phyloP scores from a whole-genome alignment of 2,113 vertebrate species.

The Thamnophis sirtalis region DNA sequence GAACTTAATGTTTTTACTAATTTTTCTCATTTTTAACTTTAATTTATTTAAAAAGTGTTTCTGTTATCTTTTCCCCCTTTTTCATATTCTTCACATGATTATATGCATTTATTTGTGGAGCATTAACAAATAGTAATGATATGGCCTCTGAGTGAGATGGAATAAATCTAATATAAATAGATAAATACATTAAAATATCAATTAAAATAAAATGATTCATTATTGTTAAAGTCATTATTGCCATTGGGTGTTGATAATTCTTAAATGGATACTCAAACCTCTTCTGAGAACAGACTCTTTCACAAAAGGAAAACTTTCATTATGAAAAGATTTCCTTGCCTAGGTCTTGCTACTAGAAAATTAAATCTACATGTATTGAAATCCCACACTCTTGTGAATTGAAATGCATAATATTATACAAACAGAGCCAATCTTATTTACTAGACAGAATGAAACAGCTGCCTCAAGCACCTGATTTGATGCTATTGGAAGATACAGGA shows the following conservation, averaged over 20 bases:
- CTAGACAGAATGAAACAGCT: background rate
- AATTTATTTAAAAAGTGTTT: background rate
- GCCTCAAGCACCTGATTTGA: background rate
- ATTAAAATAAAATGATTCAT: background rate
- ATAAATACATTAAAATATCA: background rate
- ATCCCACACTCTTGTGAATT: background rate
- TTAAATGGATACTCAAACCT: background rate
- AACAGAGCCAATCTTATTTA: background rate
- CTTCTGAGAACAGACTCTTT: background rate
- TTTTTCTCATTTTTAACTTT: background rate
- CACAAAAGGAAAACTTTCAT: accelerated
- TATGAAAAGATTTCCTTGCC: background rate
- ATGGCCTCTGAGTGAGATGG: no score
- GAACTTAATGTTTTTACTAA: background rate
- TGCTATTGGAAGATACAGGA: background rate
- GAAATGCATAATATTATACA: background rate
- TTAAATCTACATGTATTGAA: background rate
- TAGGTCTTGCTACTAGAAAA: background rate
- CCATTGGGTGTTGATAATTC: background rate
- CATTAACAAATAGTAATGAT: background rate
- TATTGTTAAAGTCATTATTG: background rate
- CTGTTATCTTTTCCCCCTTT: background rate
- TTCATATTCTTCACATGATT: background rate
- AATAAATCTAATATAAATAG: no score
- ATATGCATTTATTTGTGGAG: background rate